A percentile compares a stretch with the other conserved stretches of the same genome.
Evolutionary conservation across 1,140 invertebrate genomes (phyloP).

Genomic region (Bombus confusus): DNA sequence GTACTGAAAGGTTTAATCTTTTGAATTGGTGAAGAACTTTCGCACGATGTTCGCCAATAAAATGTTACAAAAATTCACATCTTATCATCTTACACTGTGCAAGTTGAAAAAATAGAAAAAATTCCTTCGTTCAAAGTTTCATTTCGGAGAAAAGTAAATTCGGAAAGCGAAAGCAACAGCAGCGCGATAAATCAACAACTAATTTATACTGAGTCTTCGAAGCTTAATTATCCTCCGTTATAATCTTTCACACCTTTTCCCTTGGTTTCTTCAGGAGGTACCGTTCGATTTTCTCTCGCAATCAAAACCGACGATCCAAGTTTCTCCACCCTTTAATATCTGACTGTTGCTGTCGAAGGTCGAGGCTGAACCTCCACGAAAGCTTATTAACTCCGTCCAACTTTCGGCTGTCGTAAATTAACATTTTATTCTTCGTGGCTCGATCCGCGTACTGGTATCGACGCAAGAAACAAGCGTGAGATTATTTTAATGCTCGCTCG

Average conservation of each 20-base stretch:
- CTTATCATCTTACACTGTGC: not conserved
- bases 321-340: not conserved
- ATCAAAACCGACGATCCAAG: not conserved
- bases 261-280: not conserved
- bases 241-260: not conserved
- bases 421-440: constrained; percentile 17
- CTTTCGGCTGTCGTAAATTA: constrained; percentile 28
- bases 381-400: constrained; percentile 10
- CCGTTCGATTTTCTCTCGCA: too few relatives aligned
- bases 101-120: not conserved
- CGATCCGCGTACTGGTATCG: not conserved
- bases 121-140: not conserved
- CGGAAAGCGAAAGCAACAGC: not conserved
- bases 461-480: constrained; percentile 15
- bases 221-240: not conserved
- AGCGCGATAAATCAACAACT: not conserved
- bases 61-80: too few relatives aligned
- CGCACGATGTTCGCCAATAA: too few relatives aligned
- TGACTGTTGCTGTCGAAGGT: not conserved
- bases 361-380: constrained; percentile 7
- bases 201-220: not conserved
- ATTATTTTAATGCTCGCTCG: constrained; percentile 25
- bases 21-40: too few relatives aligned
- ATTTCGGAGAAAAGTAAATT: not conserved
- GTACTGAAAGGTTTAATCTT: too few relatives aligned